Percentiles rank a stretch among this genome's conserved stretches.
These are phyloP conservation scores for Rhabdophis nuchalis DNA, from an alignment of 2,797 vertebrate genomes.

Conservation along the genomic window DNA sequence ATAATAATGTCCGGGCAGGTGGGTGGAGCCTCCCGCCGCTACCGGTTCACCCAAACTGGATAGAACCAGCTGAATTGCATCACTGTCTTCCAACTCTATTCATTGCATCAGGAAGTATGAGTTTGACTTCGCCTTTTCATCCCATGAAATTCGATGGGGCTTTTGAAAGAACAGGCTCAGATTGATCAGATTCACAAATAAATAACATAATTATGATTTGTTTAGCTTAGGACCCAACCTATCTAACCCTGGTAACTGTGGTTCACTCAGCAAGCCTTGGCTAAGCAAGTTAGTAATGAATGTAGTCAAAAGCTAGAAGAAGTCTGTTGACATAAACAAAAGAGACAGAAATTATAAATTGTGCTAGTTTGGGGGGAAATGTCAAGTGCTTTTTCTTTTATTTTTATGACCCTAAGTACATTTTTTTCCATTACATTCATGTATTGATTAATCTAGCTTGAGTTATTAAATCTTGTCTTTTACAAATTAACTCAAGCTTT, in stretches of 20 bases:
- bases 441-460: background rate
- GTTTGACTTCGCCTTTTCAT: background rate
- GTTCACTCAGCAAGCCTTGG: background rate
- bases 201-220: background rate
- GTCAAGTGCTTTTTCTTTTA: background rate
- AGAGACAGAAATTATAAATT: background rate
- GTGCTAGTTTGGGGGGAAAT: background rate
- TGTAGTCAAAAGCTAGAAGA: background rate
- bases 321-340: background rate
- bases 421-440: background rate
- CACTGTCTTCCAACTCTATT: no score
- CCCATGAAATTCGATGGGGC: background rate
- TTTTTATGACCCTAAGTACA: background rate
- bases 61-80: no score
- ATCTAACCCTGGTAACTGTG: background rate
- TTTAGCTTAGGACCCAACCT: background rate
- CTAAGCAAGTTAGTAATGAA: background rate
- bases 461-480: no score
- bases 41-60: no score
- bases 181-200: background rate
- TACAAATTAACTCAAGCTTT: background rate
- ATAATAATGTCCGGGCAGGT: no score
- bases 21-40: no score
- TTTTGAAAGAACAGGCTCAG: background rate
- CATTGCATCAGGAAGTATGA: background rate